A percentile compares a stretch with the other conserved stretches of the same genome.
These are phyloP conservation scores for Orthosia gracilis DNA, from an alignment of 2,888 invertebrate species.

Conservation along the genomic window DNA sequence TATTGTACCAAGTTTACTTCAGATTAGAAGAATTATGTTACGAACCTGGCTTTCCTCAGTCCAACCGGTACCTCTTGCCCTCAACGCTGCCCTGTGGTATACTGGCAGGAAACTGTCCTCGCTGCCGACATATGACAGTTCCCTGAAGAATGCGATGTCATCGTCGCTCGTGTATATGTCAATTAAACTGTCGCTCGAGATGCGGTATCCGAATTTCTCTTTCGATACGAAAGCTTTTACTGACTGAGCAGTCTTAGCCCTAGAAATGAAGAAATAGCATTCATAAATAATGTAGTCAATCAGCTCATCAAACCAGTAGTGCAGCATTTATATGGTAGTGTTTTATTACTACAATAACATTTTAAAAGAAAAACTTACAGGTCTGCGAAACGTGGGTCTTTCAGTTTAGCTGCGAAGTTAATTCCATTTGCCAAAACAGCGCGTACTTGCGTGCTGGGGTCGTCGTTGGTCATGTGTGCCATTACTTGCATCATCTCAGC, in stretches of 20 bases:
- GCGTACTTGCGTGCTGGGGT: constrained; percentile 92
- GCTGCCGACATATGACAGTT: constrained; percentile 88
- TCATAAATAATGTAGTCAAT: too few relatives aligned
- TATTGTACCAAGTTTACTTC: too few relatives aligned
- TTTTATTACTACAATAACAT: too few relatives aligned
- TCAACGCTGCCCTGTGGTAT: constrained; percentile 72
- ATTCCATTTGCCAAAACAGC: constrained; percentile 92
- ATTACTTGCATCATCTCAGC: constrained; percentile 92
- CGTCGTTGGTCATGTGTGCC: constrained; percentile 93
- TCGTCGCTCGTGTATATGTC: constrained; percentile 80
- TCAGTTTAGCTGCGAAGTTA: constrained; percentile 88
- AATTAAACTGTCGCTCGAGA: constrained; percentile 85
- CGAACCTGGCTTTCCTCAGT: constrained; percentile 78
- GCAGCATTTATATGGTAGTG: too few relatives aligned
- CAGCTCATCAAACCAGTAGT: neutral
- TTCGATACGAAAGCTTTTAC: constrained; percentile 85
- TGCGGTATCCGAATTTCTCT: constrained; percentile 86
- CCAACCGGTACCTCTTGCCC: constrained; percentile 76
- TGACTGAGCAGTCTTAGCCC: constrained; percentile 79
- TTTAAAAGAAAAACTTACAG: constrained; percentile 85
- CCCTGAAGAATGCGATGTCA: constrained; percentile 80
- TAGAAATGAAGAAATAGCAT: too few relatives aligned
- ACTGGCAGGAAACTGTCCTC: constrained; percentile 91
- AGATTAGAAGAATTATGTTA: neutral
- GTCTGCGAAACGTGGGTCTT: constrained; percentile 80